Base-by-base conservation (phyloP, 2,797 vertebrate genomes). In the Helicolenus hilgendorfi region DNA sequence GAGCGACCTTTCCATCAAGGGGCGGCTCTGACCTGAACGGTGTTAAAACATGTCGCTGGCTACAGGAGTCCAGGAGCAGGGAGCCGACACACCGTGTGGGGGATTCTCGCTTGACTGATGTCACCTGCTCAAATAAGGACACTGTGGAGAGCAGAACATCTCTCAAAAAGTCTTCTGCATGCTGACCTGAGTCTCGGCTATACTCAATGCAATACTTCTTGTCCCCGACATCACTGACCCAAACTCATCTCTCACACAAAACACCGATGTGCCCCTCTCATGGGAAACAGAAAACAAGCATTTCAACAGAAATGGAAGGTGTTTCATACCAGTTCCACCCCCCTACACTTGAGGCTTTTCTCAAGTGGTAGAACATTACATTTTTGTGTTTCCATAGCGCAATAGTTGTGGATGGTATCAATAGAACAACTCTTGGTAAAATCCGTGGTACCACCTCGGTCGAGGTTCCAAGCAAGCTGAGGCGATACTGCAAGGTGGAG, bases 11-110 rank as follows among this genome's bases (percentile, higher is more conserved):
- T 90, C 81, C 55, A 89, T 89, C 71, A 67, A 80, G 79, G 60
- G 49, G 18, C 29, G 14, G 67, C 72, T 68, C 84, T 82, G 87
- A 93, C 84, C 79, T 74, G 78, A 85, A 33, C 29, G 1, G 31
- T 81, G 86, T 85, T 91, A 83, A 86, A 89, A 85, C 89, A 78
- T 53, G 83, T 85, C 55, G 8, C 72, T 53, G 75, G 90, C 82
- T 33, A 82, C 27, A 81, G 77, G 58, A 49, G 73, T 69, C 79
- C 64, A 33, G 20, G 64, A 77, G 74, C 65, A 77, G 15, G 45
- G 67, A 83, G 79, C 20, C 56, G 11, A 75, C 81, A 72, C 58
- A 65, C 56, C 3, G n/a, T 4, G 71, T 36, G 20, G 55, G 33
- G 85, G 75, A 67, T 70, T 84, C 68, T 81, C 75, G 55, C 20